These are phyloP conservation scores for Macrosoma leucophasiata DNA, from an alignment of 2,888 invertebrate genomes.

Conservation along the genomic window DNA sequence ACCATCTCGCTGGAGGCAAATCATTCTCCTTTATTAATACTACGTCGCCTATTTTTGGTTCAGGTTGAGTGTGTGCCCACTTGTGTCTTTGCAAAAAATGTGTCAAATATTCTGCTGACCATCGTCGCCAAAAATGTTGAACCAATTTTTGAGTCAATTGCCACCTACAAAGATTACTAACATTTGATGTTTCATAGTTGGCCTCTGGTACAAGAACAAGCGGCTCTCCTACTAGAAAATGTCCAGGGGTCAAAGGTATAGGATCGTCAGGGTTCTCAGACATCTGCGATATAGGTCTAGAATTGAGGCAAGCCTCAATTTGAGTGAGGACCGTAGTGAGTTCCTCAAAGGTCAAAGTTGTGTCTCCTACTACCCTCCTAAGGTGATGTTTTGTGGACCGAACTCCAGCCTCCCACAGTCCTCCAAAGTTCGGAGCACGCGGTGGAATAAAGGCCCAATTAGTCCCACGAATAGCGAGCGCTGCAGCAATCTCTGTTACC, in stretches of 20 bases:
- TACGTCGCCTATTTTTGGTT: conserved; percentile 20
- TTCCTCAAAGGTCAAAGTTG: conserved; percentile 22
- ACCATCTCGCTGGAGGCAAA: conserved; percentile 23
- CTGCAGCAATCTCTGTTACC: conserved; percentile 14
- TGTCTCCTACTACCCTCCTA: conserved; percentile 18
- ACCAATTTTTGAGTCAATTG: conserved; percentile 27
- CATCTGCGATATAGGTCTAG: conserved; percentile 18
- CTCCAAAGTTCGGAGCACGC: conserved; percentile 21
- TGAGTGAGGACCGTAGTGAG: conserved; percentile 19
- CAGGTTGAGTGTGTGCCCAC: conserved; percentile 19
- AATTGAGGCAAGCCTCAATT: conserved; percentile 24
- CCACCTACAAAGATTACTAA: conserved; percentile 22
- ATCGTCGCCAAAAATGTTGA: conserved; percentile 28
- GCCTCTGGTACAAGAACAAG: conserved; percentile 16
- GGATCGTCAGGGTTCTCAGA: conserved; percentile 8
- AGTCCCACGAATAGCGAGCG: conserved; percentile 14
- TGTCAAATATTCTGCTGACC: conserved; percentile 28
- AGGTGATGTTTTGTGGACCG: conserved; percentile 23
- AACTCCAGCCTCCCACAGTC: conserved; percentile 26
- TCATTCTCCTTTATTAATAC: conserved; percentile 22
- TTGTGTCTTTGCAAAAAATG: conserved; percentile 25
- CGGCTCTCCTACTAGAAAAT: conserved; percentile 22
- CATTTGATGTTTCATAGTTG: conserved; percentile 10
- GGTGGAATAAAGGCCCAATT: conserved; percentile 20
- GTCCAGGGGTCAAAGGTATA: conserved; percentile 26